Evolutionary conservation across 2,888 invertebrate species (phyloP).

Genomic region (Pheosia tremula): DNA sequence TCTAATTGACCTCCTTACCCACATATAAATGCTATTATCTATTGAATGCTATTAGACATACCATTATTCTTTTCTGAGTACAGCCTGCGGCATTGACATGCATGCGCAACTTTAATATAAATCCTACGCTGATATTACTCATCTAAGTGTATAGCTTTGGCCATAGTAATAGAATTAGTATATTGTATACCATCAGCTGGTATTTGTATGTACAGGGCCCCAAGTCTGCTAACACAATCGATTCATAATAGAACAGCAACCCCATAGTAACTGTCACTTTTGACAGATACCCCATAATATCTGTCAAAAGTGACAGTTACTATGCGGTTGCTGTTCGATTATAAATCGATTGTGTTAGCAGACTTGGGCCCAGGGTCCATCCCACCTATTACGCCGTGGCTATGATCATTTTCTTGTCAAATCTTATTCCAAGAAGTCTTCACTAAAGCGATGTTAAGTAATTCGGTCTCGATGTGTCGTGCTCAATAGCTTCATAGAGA

Average conservation of each 20-base stretch:
- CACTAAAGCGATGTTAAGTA: constrained; percentile 36
- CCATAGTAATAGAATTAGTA: background rate
- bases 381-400: too few relatives aligned
- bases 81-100: constrained; percentile 21
- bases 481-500: constrained; percentile 52
- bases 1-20: constrained; percentile 8
- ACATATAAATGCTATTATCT: constrained; percentile 3
- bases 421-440: constrained; percentile 16
- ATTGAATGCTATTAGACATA: constrained; percentile 27
- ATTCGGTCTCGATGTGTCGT: constrained; percentile 47
- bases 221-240: too few relatives aligned
- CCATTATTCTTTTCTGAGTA: constrained; percentile 9
- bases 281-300: too few relatives aligned
- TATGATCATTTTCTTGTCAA: background rate
- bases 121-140: constrained; percentile 29
- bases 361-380: too few relatives aligned
- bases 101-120: constrained; percentile 27
- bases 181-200: too few relatives aligned
- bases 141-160: background rate
- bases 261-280: too few relatives aligned
- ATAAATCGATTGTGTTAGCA: too few relatives aligned
- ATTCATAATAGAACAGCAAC: too few relatives aligned
- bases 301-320: too few relatives aligned
- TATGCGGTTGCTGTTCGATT: too few relatives aligned
- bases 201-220: background rate